A percentile compares a stretch with the other conserved stretches of the same genome.
Conservation (phyloP, 2,797 vertebrate genomes). For the Gallinago nigripennis region DNA sequence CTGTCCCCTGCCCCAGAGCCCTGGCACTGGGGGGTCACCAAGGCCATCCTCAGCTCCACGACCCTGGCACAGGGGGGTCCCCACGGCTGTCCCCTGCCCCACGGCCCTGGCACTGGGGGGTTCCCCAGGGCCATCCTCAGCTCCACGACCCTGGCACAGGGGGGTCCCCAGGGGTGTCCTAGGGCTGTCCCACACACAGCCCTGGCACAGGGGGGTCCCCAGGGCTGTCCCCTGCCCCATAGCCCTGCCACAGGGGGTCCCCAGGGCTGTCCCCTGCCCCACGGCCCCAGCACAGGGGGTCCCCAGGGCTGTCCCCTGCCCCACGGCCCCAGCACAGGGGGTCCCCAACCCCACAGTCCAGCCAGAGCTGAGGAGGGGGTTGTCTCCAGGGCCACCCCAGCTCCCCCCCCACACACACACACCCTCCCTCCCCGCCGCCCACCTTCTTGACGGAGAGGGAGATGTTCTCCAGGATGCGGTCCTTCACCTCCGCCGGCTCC, state of each 20-base stretch:
- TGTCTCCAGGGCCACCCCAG: not conserved
- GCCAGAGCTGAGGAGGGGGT: not conserved
- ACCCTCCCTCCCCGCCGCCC: conserved; percentile 3
- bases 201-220: not conserved
- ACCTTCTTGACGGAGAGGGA: conserved; percentile 97
- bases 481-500: conserved; percentile 95
- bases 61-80: too few relatives aligned
- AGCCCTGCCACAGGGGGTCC: too few relatives aligned
- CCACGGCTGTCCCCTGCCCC: too few relatives aligned
- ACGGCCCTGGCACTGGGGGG: not conserved
- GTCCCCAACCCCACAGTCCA: not conserved
- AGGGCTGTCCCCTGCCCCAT: too few relatives aligned
- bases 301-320: too few relatives aligned
- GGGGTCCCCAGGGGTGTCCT: not conserved
- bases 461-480: conserved; percentile 96
- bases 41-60: too few relatives aligned
- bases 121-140: not conserved
- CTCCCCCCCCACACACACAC: not conserved
- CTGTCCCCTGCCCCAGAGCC: not conserved
- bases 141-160: not conserved
- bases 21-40: too few relatives aligned
- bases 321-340: too few relatives aligned
- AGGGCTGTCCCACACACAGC: not conserved
- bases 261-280: too few relatives aligned
- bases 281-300: too few relatives aligned